Base-by-base conservation (phyloP, 1,140 invertebrate species). In the Ceratitis capitata region DNA sequence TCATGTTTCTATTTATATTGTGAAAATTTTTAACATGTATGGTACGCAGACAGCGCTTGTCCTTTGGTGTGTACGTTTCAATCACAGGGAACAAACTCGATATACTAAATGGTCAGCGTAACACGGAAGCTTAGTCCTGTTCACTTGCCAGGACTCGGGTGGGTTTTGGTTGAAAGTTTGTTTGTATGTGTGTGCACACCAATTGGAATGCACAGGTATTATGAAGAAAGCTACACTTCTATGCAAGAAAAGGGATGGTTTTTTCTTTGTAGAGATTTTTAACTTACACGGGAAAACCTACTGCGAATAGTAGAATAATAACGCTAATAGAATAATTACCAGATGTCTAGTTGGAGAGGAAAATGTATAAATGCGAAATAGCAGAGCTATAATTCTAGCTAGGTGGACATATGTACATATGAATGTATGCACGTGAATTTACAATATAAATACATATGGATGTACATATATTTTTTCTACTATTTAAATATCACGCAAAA, bases 221-320 rank as follows among this genome's bases (percentile, higher is more conserved):
- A 26, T 12, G 12, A 9, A 14, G 12, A 56, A 5, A 56, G 10
- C 51, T 56, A 56, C 51, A 47, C 7, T 47, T 47, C 7, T 47
- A 47, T 9, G 51, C n/a, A 42, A 6, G n/a, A 42, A 78, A 42
- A 12, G 69, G 69, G 69, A 26, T 42, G 69, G 69, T 78, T 78
- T 69, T 78, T 10, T 19, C 32, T 26, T 10, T 78, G 69, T 78
- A 47, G 69, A 78, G 69, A 78, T 78, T 78, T 78, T 78, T 10
- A 6, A 23, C 10, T 61, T 7, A 45, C 39, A 26, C 45, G 69
- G 69, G n/a, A 78, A 78, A 78, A 78, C 35, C 5, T 78, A 16
- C 42, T 78, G n/a, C 10, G 26, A n/a, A 78, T 45, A 78, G 10
- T 35, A 69, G 14, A 39, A 39, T 39, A 5, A 39, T 39, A 5